Percentiles rank a stretch among this genome's conserved stretches.
phyloP scores from a whole-genome alignment of 2,797 vertebrate species.

The Acanthornis magna region DNA sequence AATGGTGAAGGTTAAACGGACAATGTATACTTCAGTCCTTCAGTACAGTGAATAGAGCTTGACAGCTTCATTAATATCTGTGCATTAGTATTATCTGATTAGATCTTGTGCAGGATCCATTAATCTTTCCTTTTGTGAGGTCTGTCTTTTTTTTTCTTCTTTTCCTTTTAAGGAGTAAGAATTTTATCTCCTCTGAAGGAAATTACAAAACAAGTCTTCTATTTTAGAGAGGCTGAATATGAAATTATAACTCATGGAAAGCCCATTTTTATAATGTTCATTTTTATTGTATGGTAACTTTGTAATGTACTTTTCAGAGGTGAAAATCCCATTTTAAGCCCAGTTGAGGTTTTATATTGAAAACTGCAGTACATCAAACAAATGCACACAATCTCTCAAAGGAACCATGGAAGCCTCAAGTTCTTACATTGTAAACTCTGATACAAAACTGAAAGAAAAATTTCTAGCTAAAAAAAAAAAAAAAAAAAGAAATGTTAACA shows the following conservation, averaged over 20 bases:
- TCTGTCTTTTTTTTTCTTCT: not conserved
- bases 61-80: not conserved
- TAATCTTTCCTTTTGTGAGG: not conserved
- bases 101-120: not conserved
- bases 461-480: not conserved
- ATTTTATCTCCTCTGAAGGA: not conserved
- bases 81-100: constrained; percentile 9
- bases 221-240: not conserved
- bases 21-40: not conserved
- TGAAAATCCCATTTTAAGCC: constrained; percentile 42
- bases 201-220: not conserved
- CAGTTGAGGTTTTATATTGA: constrained; percentile 33
- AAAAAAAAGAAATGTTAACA: not conserved
- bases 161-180: not conserved
- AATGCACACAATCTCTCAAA: constrained; percentile 29
- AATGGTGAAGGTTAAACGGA: constrained; percentile 4
- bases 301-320: constrained; percentile 25
- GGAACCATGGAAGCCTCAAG: constrained; percentile 12
- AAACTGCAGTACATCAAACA: constrained; percentile 42
- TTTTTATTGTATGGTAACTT: constrained; percentile 26
- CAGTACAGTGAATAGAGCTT: not conserved
- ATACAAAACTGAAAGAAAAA: constrained; percentile 23
- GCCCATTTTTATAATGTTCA: constrained; percentile 12
- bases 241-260: constrained; percentile 22
- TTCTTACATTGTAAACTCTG: constrained; percentile 18